A percentile compares a stretch with the other conserved stretches of the same genome.
These are phyloP conservation scores for Tetraodon nigroviridis DNA, from an alignment of 2,113 vertebrate species.

Conservation along the genomic window DNA sequence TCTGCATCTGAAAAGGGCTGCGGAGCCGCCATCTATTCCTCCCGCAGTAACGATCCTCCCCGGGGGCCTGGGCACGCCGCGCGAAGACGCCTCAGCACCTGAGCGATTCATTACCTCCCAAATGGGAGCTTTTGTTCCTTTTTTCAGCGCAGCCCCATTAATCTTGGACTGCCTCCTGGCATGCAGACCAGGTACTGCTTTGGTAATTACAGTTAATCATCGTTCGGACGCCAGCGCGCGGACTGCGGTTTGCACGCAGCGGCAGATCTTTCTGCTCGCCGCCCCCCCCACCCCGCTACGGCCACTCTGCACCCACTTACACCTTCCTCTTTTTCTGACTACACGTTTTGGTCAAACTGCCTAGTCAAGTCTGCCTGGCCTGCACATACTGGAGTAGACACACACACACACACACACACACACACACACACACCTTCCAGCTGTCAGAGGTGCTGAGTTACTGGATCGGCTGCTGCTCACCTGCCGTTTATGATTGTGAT, in stretches of 20 bases:
- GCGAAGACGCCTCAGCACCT: slow-evolving; percentile 51
- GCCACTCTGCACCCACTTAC: slow-evolving; percentile 5
- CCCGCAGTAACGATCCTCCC: slow-evolving; percentile 50
- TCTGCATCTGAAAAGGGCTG: slow-evolving; percentile 44
- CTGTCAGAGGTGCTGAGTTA: slow-evolving; percentile 35
- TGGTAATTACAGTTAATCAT: slow-evolving; percentile 71
- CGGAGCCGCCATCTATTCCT: slow-evolving; percentile 47
- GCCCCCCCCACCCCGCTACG: not conserved
- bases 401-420: slow-evolving; percentile 3
- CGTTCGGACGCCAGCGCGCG: slow-evolving; percentile 54
- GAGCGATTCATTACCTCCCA: slow-evolving; percentile 66
- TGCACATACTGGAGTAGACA: slow-evolving; percentile 35
- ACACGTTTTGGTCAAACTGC: slow-evolving; percentile 17
- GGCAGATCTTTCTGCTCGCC: slow-evolving; percentile 6
- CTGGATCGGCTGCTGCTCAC: slow-evolving; percentile 46
- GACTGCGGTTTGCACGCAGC: slow-evolving; percentile 18
- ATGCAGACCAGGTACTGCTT: slow-evolving; percentile 59
- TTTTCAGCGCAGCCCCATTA: slow-evolving; percentile 63
- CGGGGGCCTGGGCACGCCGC: slow-evolving; percentile 29
- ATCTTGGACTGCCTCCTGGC: slow-evolving; percentile 62
- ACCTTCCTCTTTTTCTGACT: not conserved
- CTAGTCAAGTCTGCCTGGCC: slow-evolving; percentile 23
- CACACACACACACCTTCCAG: slow-evolving; percentile 35
- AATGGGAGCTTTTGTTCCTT: slow-evolving; percentile 68
- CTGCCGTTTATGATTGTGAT: slow-evolving; percentile 57